These are phyloP conservation scores for Gasterosteus aculeatus DNA, from an alignment of 2,113 vertebrate genomes.

Conservation along the genomic window DNA sequence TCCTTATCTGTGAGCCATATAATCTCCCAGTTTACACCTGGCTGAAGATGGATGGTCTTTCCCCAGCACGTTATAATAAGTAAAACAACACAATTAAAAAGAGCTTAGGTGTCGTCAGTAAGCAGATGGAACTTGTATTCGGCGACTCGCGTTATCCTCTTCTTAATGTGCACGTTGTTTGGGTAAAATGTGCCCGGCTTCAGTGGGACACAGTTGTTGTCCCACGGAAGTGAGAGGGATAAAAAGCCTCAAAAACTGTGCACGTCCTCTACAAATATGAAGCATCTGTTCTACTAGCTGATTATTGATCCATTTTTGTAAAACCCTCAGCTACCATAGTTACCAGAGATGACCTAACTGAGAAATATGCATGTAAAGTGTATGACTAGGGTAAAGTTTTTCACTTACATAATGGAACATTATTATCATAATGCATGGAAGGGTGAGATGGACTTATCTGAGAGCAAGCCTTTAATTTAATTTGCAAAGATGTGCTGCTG, in stretches of 20 bases:
- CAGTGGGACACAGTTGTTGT: neutral
- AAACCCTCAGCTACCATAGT: neutral
- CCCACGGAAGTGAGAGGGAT: neutral
- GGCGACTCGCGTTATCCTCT: neutral
- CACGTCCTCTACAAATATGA: neutral
- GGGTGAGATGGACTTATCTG: constrained; percentile 5
- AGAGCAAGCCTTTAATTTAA: constrained; percentile 27
- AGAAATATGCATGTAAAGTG: constrained; percentile 17
- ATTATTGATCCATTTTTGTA: constrained; percentile 12
- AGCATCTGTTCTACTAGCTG: neutral
- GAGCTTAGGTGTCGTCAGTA: constrained; percentile 6
- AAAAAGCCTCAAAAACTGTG: neutral
- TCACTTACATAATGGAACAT: constrained; percentile 10
- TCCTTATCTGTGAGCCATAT: constrained; percentile 6
- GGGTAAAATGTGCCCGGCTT: neutral
- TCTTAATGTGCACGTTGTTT: constrained; percentile 7
- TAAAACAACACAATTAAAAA: constrained; percentile 42
- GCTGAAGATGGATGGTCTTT: constrained; percentile 25
- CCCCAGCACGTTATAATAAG: constrained; percentile 23
- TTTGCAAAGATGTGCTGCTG: constrained; percentile 21
- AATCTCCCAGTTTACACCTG: constrained; percentile 4
- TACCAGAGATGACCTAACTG: constrained; percentile 17
- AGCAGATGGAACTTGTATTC: constrained; percentile 35
- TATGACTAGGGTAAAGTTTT: constrained; percentile 10
- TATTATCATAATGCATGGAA: constrained; percentile 33